phyloP scores from a whole-genome alignment of 2,888 invertebrate species.

The Orthosia incerta region DNA sequence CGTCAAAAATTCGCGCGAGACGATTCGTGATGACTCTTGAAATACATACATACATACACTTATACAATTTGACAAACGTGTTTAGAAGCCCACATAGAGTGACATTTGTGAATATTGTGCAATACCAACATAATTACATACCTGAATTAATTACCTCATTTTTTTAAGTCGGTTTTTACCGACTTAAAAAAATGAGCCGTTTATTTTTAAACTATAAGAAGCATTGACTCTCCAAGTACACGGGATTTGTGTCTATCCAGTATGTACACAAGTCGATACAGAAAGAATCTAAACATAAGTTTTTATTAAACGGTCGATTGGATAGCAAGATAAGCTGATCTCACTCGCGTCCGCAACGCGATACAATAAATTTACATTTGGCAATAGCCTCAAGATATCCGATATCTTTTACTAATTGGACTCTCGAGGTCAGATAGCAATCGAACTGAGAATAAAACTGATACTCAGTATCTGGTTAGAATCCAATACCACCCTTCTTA shows the following conservation, averaged over 20 bases:
- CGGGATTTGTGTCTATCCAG: no score
- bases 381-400: constrained; percentile 26
- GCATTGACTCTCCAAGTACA: neutral
- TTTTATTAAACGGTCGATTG: neutral
- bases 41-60: no score
- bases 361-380: constrained; percentile 24
- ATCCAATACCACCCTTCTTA: neutral
- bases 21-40: no score
- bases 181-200: no score
- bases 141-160: no score
- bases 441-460: neutral
- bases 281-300: neutral
- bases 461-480: neutral
- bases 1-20: no score
- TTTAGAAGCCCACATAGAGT: no score
- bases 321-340: constrained; percentile 6
- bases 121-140: no score
- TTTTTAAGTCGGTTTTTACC: no score
- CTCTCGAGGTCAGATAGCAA: constrained; percentile 19
- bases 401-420: constrained; percentile 38
- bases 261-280: neutral
- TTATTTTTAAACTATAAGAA: no score
- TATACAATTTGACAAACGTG: no score
- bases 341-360: neutral
- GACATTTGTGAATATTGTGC: no score